Percentiles rank a stretch among this genome's conserved stretches.
Conservation (phyloP, 2,113 vertebrate genomes). For the Cisticola juncidis region DNA sequence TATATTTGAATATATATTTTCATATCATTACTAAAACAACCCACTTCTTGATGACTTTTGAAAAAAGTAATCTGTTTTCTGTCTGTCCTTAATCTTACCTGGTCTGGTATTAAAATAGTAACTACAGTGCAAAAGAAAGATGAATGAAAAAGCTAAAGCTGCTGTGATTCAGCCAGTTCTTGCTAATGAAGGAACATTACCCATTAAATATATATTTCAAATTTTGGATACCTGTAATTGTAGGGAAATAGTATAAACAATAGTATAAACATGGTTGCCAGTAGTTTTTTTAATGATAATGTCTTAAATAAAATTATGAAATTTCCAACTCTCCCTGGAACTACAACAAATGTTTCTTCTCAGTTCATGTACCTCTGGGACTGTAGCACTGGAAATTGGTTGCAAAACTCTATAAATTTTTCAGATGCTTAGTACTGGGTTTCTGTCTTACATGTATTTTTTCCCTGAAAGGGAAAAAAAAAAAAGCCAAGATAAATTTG, state of each 20-base stretch:
- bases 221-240: background rate
- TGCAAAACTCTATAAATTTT: constrained; percentile 18
- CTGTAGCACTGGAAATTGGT: background rate
- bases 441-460: background rate
- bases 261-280: background rate
- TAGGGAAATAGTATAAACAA: background rate
- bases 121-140: background rate
- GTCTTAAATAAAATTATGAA: constrained; percentile 16
- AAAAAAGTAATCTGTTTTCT: background rate
- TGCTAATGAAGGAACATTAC: background rate
- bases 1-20: background rate
- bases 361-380: constrained; percentile 9
- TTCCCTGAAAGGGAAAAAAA: background rate
- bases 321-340: constrained; percentile 9
- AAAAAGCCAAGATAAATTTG: background rate
- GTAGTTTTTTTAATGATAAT: background rate
- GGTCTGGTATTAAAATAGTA: background rate
- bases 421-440: background rate
- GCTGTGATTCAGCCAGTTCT: background rate
- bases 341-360: constrained; percentile 35
- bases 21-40: background rate
- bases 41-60: background rate
- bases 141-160: background rate
- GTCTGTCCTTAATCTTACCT: background rate
- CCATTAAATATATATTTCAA: background rate